Evolutionary conservation across 2,888 invertebrate genomes (phyloP).

Genomic region (Drosophila prolongata): DNA sequence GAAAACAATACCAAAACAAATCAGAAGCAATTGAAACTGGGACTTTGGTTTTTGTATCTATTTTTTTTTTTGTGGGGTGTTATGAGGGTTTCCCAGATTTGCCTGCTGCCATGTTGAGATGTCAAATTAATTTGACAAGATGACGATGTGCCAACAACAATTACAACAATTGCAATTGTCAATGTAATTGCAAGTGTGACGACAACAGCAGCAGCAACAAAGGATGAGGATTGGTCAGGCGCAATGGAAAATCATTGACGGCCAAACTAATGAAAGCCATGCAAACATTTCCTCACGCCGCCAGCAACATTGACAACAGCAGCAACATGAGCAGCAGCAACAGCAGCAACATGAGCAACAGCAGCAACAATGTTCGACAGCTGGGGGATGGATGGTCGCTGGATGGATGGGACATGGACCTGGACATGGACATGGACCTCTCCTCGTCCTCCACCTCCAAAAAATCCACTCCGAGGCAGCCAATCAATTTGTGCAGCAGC

Average conservation of each 20-base stretch:
- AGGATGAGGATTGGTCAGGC: slow-evolving; percentile 36
- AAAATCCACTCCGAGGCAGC: slow-evolving; percentile 52
- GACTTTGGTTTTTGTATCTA: slow-evolving; percentile 1
- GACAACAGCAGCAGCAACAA: slow-evolving; percentile 34
- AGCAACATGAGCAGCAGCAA: slow-evolving; percentile 39
- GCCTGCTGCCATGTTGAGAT: slow-evolving; percentile 49
- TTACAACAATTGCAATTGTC: slow-evolving; percentile 76
- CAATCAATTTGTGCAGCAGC: slow-evolving; percentile 73
- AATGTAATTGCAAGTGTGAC: slow-evolving; percentile 78
- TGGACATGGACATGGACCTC: slow-evolving; percentile 42
- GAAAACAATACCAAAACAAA: slow-evolving; percentile 52
- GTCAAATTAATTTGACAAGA: slow-evolving; percentile 77
- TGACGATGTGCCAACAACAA: slow-evolving; percentile 78
- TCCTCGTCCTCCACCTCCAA: not conserved
- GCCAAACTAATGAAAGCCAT: slow-evolving; percentile 81
- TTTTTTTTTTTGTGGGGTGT: slow-evolving; percentile 9
- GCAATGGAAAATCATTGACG: slow-evolving; percentile 48
- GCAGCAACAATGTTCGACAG: slow-evolving; percentile 61
- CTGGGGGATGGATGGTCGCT: slow-evolving; percentile 74
- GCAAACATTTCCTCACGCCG: slow-evolving; percentile 83
- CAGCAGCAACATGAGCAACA: slow-evolving; percentile 11
- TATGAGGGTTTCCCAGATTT: slow-evolving; percentile 25
- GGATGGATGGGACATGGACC: slow-evolving; percentile 69
- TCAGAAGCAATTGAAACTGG: slow-evolving; percentile 61
- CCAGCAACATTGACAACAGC: slow-evolving; percentile 68